These are phyloP conservation scores for Argyra leucocephala DNA, from an alignment of 2,888 invertebrate genomes.

Conservation along the genomic window DNA sequence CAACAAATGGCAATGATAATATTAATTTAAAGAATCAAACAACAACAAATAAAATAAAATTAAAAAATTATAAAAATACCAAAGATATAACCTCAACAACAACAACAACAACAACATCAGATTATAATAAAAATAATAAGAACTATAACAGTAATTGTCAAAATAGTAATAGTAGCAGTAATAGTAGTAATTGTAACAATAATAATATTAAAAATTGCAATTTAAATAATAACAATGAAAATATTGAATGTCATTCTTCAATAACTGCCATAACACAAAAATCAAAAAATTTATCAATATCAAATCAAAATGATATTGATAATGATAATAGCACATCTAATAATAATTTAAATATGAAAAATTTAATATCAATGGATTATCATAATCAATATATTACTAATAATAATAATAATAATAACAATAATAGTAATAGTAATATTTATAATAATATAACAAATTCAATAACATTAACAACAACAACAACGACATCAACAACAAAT, in stretches of 20 bases:
- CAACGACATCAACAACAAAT: neutral
- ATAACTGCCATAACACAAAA: conserved; percentile 10
- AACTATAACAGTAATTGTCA: neutral
- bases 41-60: neutral
- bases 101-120: neutral
- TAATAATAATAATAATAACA: neutral
- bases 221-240: conserved; percentile 14
- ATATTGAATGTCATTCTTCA: conserved; percentile 5
- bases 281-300: neutral
- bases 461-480: no score
- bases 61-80: neutral
- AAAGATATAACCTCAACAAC: neutral
- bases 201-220: conserved; percentile 16
- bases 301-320: neutral
- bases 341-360: neutral
- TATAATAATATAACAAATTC: neutral
- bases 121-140: neutral
- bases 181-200: conserved; percentile 9
- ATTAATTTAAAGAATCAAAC: neutral
- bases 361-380: conserved; percentile 1
- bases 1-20: conserved; percentile 14
- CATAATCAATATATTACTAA: neutral
- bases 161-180: conserved; percentile 17
- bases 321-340: conserved; percentile 2
- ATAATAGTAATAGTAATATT: neutral